A percentile compares a stretch with the other conserved stretches of the same genome.
Conservation (phyloP, 2,113 vertebrate genomes). For the Muscicapa adusta region DNA sequence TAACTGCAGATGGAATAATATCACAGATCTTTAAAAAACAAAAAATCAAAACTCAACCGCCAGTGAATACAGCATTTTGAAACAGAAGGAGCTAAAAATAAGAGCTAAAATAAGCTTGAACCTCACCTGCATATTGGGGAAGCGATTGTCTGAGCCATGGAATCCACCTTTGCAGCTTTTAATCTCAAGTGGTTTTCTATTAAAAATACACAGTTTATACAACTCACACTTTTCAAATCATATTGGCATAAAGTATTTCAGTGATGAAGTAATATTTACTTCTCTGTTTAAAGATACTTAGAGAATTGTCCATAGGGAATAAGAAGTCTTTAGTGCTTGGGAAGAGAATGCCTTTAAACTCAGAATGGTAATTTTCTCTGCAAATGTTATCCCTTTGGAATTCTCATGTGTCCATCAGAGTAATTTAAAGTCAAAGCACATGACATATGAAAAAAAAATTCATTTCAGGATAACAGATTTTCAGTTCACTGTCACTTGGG, state of each 20-base stretch:
- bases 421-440: neutral
- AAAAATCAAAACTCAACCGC: neutral
- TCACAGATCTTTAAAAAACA: neutral
- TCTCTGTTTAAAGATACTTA: neutral
- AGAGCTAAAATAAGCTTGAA: neutral
- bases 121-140: constrained; percentile 92
- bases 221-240: neutral
- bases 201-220: constrained; percentile 24
- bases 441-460: neutral
- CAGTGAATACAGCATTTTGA: neutral
- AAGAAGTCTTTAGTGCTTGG: neutral
- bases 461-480: neutral
- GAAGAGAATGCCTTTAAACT: neutral
- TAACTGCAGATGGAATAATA: neutral
- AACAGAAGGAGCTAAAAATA: neutral
- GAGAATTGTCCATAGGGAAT: neutral
- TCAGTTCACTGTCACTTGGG: neutral
- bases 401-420: neutral
- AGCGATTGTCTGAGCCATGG: constrained; percentile 93
- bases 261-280: neutral
- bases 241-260: neutral
- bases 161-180: constrained; percentile 88
- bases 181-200: constrained; percentile 71
- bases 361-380: neutral
- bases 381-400: neutral